phyloP scores from a whole-genome alignment of 2,113 vertebrate genomes.

The Nesogale talazaci region DNA sequence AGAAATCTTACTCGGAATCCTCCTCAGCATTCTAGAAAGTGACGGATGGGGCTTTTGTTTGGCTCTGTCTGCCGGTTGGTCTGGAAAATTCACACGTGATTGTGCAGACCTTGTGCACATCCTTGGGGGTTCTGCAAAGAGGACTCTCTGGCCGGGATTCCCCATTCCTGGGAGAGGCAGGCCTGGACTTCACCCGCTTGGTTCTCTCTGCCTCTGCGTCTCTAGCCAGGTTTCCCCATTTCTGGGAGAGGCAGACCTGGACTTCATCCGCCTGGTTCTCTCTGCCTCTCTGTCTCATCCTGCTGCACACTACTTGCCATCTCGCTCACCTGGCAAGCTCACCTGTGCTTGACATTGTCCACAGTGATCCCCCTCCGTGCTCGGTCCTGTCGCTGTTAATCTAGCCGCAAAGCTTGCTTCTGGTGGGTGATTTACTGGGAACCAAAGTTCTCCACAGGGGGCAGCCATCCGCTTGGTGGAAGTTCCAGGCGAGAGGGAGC shows the following conservation, averaged over 20 bases:
- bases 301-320: background rate
- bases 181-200: accelerated
- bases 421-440: accelerated
- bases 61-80: accelerated
- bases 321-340: background rate
- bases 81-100: background rate
- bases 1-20: accelerated
- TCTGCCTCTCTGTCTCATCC: background rate
- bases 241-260: too few relatives aligned
- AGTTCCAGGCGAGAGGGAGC: background rate
- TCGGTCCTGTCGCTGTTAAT: accelerated
- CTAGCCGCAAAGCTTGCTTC: accelerated
- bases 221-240: background rate
- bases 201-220: background rate
- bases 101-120: background rate
- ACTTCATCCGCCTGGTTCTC: accelerated
- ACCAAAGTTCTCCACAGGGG: too few relatives aligned
- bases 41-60: background rate
- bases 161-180: too few relatives aligned
- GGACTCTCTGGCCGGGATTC: too few relatives aligned
- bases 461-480: too few relatives aligned
- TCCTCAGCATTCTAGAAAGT: background rate
- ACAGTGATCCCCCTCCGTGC: background rate
- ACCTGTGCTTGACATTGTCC: background rate
- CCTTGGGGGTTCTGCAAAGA: background rate